Evolutionary conservation across 2,888 invertebrate species (phyloP), one percentile per base, ranked within the genome.

Genomic region (Ashinkailepas kermadecensis): DNA sequence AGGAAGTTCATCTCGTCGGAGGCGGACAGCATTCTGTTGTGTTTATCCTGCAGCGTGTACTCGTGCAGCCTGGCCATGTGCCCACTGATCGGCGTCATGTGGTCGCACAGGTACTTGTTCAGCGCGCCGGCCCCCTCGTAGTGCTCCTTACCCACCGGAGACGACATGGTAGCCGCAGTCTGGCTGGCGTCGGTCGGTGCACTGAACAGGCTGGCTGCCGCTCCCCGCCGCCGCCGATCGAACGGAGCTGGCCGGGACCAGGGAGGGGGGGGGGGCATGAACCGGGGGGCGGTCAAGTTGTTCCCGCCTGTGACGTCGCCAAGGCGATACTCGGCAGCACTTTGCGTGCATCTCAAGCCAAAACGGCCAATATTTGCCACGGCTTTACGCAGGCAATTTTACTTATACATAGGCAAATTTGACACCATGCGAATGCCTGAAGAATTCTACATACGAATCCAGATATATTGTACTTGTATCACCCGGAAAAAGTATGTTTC

Each of bases 1-100:
- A 74, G 74, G 39, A 74, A 74, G 74, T 74, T 74, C 21, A 74
- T 15, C 74, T 74, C 21, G 74, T 74, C 74, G 56, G 74, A 74
- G 21, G 74, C 56, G 21, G 54, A 13, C 21, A 74, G 54, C 74
- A 74, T 74, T 8, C 7, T 6, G 56, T 9, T 1, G 15, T 54
- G 13, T 6, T 21, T 12, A 56, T 74, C 74, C 54, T 74, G 18
- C 8, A 74, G 74, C 9, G 23, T 74, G 54, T 0, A 54, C 21
- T 11, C 56, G 18, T 56, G 74, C 74, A 74, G 21, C 18, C 15
- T 54, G 54, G 21, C 21, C 56, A 74, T 11, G 74, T 74, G 56
- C 74, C 54, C 21, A 21, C 56, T 74, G 54, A 56, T 21, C 1
- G 74, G 74, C 56, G 74, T 74, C 74, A 74, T 74, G 56, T 74